Conservation (phyloP, 2,113 vertebrate species). For the Columba janthina region DNA sequence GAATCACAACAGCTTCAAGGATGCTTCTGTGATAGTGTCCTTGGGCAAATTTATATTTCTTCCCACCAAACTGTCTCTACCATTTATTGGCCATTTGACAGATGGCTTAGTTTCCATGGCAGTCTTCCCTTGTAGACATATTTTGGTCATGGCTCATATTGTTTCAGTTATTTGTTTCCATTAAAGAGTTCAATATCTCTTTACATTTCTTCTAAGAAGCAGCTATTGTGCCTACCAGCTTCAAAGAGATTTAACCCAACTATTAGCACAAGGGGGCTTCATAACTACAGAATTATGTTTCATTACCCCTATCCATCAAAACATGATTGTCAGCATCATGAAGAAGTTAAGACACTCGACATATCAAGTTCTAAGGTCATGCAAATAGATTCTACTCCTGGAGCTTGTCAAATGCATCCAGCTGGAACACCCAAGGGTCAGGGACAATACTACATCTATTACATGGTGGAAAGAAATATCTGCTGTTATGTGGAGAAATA, state of each 20-base stretch:
- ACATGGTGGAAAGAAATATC: not conserved
- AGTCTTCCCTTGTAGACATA: not conserved
- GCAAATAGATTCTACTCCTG: constrained; percentile 6
- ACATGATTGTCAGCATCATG: not conserved
- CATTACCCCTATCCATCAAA: constrained; percentile 49
- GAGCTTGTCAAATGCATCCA: constrained; percentile 11
- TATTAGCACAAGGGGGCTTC: constrained; percentile 1
- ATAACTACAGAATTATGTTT: constrained; percentile 44
- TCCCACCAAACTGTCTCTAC: not conserved
- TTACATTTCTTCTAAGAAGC: constrained; percentile 8
- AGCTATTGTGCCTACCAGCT: not conserved
- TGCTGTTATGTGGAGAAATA: not conserved
- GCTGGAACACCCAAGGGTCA: constrained; percentile 24
- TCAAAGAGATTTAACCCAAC: constrained; percentile 36
- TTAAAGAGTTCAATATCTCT: not conserved
- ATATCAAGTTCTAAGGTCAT: constrained; percentile 54
- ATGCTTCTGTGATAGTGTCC: not conserved
- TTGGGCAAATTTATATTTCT: not conserved
- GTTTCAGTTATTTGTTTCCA: constrained; percentile 31
- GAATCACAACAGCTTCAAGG: not conserved
- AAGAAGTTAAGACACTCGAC: not conserved
- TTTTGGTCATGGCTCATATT: constrained; percentile 31
- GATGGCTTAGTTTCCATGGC: not conserved
- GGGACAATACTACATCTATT: not conserved
- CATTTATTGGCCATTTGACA: not conserved